These are phyloP conservation scores for Helostoma temminkii DNA, from an alignment of 2,797 vertebrate genomes.

Conservation along the genomic window DNA sequence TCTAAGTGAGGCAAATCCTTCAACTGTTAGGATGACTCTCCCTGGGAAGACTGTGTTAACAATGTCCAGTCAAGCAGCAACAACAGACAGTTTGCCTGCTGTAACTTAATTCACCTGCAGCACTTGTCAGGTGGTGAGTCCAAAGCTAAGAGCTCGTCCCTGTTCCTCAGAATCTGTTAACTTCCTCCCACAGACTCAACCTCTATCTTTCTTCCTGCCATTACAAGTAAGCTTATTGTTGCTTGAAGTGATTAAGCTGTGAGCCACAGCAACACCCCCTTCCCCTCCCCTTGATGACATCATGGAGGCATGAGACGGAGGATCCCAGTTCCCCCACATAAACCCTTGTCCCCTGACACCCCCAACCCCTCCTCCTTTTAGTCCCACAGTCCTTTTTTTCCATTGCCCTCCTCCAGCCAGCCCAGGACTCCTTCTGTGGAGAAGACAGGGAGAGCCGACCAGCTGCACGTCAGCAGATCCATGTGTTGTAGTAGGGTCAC, in stretches of 20 bases:
- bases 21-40: too few relatives aligned
- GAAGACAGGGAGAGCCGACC: slow-evolving; percentile 8
- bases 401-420: slow-evolving; percentile 8
- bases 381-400: slow-evolving; percentile 13
- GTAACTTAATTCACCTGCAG: slow-evolving; percentile 19
- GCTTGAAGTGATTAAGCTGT: slow-evolving; percentile 55
- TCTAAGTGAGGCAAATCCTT: neutral
- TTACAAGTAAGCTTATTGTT: slow-evolving; percentile 37
- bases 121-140: slow-evolving; percentile 13
- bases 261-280: slow-evolving; percentile 40
- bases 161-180: slow-evolving; percentile 1
- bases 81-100: slow-evolving; percentile 4
- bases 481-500: slow-evolving; percentile 22
- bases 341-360: slow-evolving; percentile 39
- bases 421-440: slow-evolving; percentile 18
- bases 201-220: slow-evolving; percentile 32
- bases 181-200: slow-evolving; percentile 9
- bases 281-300: slow-evolving; percentile 49
- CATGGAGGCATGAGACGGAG: slow-evolving; percentile 11
- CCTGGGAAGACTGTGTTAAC: neutral
- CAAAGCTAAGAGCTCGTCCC: neutral
- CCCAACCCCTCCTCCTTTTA: neutral
- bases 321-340: slow-evolving; percentile 28
- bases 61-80: slow-evolving; percentile 16
- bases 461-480: slow-evolving; percentile 22